Evolutionary conservation across 2,888 invertebrate genomes (phyloP).

Genomic region (Pristionchus mayeri): DNA sequence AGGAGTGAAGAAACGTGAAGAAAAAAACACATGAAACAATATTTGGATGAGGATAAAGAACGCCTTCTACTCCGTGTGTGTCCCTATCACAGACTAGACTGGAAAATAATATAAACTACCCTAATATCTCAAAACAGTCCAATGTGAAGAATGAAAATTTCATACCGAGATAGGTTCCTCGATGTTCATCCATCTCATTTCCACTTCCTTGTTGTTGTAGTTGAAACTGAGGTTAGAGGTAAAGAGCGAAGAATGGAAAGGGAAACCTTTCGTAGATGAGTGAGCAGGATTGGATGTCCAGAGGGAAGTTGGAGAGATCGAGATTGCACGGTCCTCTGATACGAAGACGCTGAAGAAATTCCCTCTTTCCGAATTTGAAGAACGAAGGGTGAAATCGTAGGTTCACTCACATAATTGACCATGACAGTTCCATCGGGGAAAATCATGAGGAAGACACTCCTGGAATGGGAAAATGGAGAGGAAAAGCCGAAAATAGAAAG

Average conservation of each 20-base stretch:
- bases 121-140: too few species aligned
- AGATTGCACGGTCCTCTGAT: slow-evolving; percentile 66
- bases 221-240: slow-evolving; percentile 59
- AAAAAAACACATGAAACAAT: not conserved
- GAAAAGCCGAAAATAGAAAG: not conserved
- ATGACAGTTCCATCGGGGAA: slow-evolving; percentile 69
- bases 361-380: not conserved
- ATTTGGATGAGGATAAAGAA: not conserved
- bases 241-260: not conserved
- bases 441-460: slow-evolving; percentile 69
- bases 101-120: too few species aligned
- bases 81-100: too few species aligned
- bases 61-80: not conserved
- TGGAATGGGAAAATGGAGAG: slow-evolving; percentile 34
- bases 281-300: slow-evolving; percentile 64
- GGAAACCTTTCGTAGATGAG: slow-evolving; percentile 66
- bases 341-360: slow-evolving; percentile 55
- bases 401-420: slow-evolving; percentile 62
- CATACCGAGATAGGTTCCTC: slow-evolving; percentile 55
- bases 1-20: not conserved
- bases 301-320: slow-evolving; percentile 64
- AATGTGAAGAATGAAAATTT: not conserved
- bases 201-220: slow-evolving; percentile 66
- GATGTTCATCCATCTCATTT: slow-evolving; percentile 66
- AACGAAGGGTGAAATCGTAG: not conserved